Percentiles rank a stretch among this genome's conserved stretches.
Evolutionary conservation across 2,797 vertebrate species (phyloP).

Genomic region (Pogoniulus pusillus): DNA sequence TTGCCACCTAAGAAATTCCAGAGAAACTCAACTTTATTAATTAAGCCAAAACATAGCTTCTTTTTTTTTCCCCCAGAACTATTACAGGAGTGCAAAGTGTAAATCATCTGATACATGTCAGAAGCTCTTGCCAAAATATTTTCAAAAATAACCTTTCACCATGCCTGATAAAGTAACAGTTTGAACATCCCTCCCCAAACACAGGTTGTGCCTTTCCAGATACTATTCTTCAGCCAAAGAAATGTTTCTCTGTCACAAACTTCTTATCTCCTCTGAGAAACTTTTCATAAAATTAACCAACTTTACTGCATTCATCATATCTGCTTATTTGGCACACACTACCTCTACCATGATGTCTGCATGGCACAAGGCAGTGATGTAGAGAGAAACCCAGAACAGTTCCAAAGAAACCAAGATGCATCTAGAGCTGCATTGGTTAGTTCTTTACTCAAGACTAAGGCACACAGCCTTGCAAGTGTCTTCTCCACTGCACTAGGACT

Average conservation of each 20-base stretch:
- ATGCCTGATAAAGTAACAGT: background rate
- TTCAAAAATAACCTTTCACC: slow-evolving; percentile 12
- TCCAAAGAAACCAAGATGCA: background rate
- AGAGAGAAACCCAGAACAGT: background rate
- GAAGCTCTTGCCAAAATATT: slow-evolving; percentile 35
- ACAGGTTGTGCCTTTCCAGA: background rate
- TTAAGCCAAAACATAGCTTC: background rate
- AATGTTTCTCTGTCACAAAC: background rate
- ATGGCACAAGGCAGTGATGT: background rate
- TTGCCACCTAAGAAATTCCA: background rate
- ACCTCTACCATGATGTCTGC: background rate
- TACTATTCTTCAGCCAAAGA: background rate
- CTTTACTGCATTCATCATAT: background rate
- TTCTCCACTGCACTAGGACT: background rate
- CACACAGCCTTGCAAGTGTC: background rate
- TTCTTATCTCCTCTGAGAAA: background rate
- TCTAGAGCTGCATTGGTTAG: background rate
- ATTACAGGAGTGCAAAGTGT: background rate
- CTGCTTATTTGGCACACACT: background rate
- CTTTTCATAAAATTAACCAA: background rate
- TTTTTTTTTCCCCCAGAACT: background rate
- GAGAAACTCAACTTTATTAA: background rate
- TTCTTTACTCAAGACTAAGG: background rate
- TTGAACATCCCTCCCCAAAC: background rate
- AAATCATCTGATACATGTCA: slow-evolving; percentile 1